Evolutionary conservation across 2,888 invertebrate genomes (phyloP), one percentile per base, ranked within the genome.

Genomic region (Pomacea canaliculata): DNA sequence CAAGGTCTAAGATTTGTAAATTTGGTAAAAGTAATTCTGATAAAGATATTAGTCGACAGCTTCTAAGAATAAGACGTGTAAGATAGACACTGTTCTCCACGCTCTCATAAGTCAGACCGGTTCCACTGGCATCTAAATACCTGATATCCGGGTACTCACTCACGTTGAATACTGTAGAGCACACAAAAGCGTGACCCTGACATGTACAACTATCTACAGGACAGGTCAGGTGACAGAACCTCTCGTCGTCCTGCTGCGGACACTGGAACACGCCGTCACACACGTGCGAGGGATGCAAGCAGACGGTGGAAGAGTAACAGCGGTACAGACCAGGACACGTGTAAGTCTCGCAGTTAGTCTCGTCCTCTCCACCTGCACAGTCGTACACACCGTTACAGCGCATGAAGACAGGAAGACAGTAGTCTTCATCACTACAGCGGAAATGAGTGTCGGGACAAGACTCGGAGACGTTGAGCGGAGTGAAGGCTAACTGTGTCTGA

Each of bases 191-290:
- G 23, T 66, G 66, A 16, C 76, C 76, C 12, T 70, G 56, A 37
- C 76, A 76, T 16, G 16, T 46, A 66, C 76, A 76, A 16, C 51
- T 56, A 8, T 2, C 18, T 10, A n/a, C 8, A 5, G 76, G 71
- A 56, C 76, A 76, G 18, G 51, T 23, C 27, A 59, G 59, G 46
- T 71, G 19, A 59, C 73, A 73, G 13, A 67, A 46, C 37, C 19
- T 37, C n/a, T 73, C 73, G 48, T 73, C 73, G 51, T 73, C 73
- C 16, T 67, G 73, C 67, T 67, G 73, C 19, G 73, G 73, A 37
- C 73, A 73, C 66, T 73, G 73, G n/a, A 67, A 59, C 12, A 67
- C 48, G n/a, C 73, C 73, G 67, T 73, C 73, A 59, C 73, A 73
- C 56, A 73, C 59, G 73, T 73, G 67, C 46, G 59, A 59, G 7